Conservation (phyloP, 2,797 vertebrate genomes). For the Kryptolebias ocellatus region DNA sequence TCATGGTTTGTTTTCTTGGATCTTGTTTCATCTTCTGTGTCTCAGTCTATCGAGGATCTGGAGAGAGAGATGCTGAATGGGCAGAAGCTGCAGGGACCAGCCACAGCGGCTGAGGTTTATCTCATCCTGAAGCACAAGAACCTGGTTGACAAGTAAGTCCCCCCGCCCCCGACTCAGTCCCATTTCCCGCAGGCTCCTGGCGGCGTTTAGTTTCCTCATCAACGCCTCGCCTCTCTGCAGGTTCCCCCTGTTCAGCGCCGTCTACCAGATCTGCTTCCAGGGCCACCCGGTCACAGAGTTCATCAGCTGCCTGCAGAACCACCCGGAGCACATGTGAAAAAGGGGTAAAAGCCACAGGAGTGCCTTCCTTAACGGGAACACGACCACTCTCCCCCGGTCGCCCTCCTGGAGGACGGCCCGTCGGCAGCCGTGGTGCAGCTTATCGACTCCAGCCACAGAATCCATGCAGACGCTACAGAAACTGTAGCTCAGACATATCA, state of each 20-base stretch:
- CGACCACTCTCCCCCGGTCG: slow-evolving; percentile 26
- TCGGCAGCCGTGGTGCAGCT: slow-evolving; percentile 30
- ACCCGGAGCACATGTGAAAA: slow-evolving; percentile 91
- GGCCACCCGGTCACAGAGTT: slow-evolving; percentile 87
- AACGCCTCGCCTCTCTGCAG: slow-evolving; percentile 69
- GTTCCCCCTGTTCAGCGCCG: slow-evolving; percentile 94
- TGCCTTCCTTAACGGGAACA: slow-evolving; percentile 63
- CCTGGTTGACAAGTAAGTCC: slow-evolving; percentile 87
- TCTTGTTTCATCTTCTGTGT: neutral
- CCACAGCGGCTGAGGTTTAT: slow-evolving; percentile 90
- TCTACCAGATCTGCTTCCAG: slow-evolving; percentile 92
- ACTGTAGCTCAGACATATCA: slow-evolving; percentile 24
- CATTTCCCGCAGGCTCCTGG: no score
- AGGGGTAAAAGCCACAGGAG: slow-evolving; percentile 20
- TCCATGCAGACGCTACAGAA: slow-evolving; percentile 6
- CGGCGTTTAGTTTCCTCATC: neutral
- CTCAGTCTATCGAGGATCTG: slow-evolving; percentile 92
- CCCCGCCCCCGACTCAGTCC: neutral
- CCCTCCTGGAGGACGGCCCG: neutral
- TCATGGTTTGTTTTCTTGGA: no score
- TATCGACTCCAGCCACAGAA: neutral
- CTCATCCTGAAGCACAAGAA: slow-evolving; percentile 90
- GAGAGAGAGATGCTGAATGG: slow-evolving; percentile 97
- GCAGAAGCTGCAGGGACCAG: slow-evolving; percentile 97
- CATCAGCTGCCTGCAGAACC: slow-evolving; percentile 92